Percentiles rank a stretch among this genome's conserved stretches.
These are phyloP conservation scores for Dilophus febrilis DNA, from an alignment of 2,888 invertebrate species.

Conservation along the genomic window DNA sequence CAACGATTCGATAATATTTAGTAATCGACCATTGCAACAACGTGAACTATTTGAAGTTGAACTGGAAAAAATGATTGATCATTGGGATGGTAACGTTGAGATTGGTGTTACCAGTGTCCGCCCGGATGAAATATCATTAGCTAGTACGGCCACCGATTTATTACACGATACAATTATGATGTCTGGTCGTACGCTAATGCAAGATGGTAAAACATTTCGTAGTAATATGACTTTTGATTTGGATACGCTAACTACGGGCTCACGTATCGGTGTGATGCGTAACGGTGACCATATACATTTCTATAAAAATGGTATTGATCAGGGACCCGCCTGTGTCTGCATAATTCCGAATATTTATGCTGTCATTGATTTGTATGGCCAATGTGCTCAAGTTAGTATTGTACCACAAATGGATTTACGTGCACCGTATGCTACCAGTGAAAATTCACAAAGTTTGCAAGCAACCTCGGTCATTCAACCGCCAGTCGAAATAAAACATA, in stretches of 20 bases:
- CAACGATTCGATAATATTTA: slow-evolving; percentile 86
- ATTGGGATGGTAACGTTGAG: slow-evolving; percentile 88
- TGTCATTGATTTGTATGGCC: slow-evolving; percentile 88
- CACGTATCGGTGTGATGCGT: slow-evolving; percentile 75
- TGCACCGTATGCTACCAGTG: slow-evolving; percentile 31
- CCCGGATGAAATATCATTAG: slow-evolving; percentile 74
- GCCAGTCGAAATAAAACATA: slow-evolving; percentile 29
- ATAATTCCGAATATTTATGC: slow-evolving; percentile 71
- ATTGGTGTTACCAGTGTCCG: slow-evolving; percentile 74
- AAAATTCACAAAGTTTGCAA: slow-evolving; percentile 38
- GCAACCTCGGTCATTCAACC: slow-evolving; percentile 38
- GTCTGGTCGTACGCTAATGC: slow-evolving; percentile 82
- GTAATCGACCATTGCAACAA: slow-evolving; percentile 70
- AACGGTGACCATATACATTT: slow-evolving; percentile 73
- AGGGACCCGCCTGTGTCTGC: slow-evolving; percentile 69
- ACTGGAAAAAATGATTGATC: slow-evolving; percentile 77
- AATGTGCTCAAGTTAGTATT: slow-evolving; percentile 73
- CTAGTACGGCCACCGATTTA: slow-evolving; percentile 82
- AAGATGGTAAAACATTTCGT: slow-evolving; percentile 69
- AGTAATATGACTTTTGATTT: slow-evolving; percentile 76
- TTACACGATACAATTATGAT: slow-evolving; percentile 85
- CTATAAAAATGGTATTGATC: slow-evolving; percentile 71
- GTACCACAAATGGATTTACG: slow-evolving; percentile 21
- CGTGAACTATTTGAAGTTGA: slow-evolving; percentile 85
- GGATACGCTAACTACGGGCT: slow-evolving; percentile 61